Evolutionary conservation across 2,113 vertebrate species (phyloP).

Genomic region (Tamias sibiricus): DNA sequence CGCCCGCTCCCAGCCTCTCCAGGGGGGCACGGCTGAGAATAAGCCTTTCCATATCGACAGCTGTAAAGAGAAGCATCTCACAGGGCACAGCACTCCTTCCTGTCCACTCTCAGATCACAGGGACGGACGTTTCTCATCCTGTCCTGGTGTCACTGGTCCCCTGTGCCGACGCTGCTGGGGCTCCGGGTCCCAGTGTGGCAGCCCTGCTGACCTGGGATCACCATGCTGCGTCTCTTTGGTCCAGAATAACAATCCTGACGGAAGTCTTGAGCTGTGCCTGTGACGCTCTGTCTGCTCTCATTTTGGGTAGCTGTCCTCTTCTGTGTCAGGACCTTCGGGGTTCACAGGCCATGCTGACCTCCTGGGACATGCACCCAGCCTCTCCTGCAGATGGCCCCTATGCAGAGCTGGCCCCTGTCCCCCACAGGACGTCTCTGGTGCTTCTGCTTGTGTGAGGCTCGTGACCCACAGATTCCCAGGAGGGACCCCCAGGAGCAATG

Average conservation of each 20-base stretch:
- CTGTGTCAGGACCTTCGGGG: background rate
- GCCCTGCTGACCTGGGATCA: too few relatives aligned
- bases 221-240: background rate
- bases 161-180: too few relatives aligned
- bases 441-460: too few relatives aligned
- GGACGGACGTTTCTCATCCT: background rate
- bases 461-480: background rate
- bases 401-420: too few relatives aligned
- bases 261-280: background rate
- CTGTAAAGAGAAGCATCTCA: background rate
- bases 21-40: background rate
- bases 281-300: background rate
- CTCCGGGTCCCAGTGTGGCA: too few relatives aligned
- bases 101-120: background rate
- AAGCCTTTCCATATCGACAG: background rate
- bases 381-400: too few relatives aligned
- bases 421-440: too few relatives aligned
- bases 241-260: background rate
- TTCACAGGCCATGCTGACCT: background rate
- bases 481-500: background rate
- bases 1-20: background rate
- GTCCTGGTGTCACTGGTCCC: too few relatives aligned
- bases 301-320: background rate
- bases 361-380: background rate
- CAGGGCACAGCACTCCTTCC: background rate